Base-by-base conservation (phyloP, 2,113 vertebrate species). In the Melanotaenia duboulayi region DNA sequence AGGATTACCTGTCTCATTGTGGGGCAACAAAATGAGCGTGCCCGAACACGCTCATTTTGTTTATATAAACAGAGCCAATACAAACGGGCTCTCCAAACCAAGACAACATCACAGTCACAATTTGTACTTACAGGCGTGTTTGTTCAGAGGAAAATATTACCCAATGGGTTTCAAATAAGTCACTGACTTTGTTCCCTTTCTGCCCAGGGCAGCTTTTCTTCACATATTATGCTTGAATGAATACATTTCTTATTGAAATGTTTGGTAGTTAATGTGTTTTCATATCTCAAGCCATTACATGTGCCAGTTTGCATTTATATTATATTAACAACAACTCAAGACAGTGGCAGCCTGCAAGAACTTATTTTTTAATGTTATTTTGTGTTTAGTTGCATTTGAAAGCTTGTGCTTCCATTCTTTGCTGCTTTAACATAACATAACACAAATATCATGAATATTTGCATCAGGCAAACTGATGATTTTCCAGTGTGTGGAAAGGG, bases 1-100 rank as follows among this genome's bases (percentile, higher is more conserved):
- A 62, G 79, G 83, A 81, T 85, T 83, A 78, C 64, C 64, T 68
- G 42, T 73, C 39, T 79, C 62, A 59, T 69, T 69, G 75, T 74
- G 25, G 44, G 44, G 51, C 49, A 44, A n/a, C n/a, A n/a, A n/a
- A n/a, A n/a, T n/a, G n/a, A n/a, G n/a, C 78, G 44, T 76, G 80
- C 71, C 22, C 19, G 46, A 50, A 48, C 73, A 44, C 17, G 74
- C 57, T 70, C 54, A 51, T 68, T 50, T 6, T 17, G 8, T 19
- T 59, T 25, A 44, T 66, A 60, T 51, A 78, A 75, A 69, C 79
- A 54, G 40, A 82, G 69, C 20, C 69, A 65, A 42, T 28, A 58
- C 46, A 42, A 82, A 44, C n/a, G 1, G 52, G 61, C 35, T n/a
- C 1, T 50, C 68, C 20, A 68, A 63, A 71, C 51, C 50, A 58